phyloP scores from a whole-genome alignment of 2,113 vertebrate species.

The Dromiciops gliroides region DNA sequence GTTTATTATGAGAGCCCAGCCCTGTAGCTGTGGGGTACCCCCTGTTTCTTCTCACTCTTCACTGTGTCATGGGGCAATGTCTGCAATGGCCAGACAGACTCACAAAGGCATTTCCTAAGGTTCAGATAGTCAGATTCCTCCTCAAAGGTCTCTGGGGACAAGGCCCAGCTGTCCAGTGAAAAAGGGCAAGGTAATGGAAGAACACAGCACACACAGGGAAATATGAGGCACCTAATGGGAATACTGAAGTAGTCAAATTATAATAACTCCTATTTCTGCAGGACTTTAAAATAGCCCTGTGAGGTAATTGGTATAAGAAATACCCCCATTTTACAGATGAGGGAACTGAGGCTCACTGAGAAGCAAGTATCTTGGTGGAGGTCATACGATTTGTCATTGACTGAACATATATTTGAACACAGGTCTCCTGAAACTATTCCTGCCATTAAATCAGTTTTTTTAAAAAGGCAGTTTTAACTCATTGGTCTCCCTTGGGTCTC shows the following conservation, averaged over 20 bases:
- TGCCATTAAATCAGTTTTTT: neutral
- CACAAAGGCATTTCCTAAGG: neutral
- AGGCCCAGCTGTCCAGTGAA: constrained; percentile 27
- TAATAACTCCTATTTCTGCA: neutral
- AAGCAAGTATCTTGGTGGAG: neutral
- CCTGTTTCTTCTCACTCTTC: neutral
- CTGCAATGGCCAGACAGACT: neutral
- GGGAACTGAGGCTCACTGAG: neutral
- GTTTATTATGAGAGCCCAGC: neutral
- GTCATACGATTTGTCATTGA: neutral
- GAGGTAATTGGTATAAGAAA: neutral
- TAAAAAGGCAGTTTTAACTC: neutral
- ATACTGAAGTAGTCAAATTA: neutral
- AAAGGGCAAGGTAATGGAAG: neutral
- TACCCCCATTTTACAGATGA: neutral
- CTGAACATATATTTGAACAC: neutral
- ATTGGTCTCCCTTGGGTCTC: neutral
- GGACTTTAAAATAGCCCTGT: neutral
- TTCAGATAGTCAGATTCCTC: constrained; percentile 1
- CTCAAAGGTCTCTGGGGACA: neutral
- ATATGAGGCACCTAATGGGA: neutral
- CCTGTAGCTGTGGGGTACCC: fast-evolving
- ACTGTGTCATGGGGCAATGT: neutral
- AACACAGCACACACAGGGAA: neutral
- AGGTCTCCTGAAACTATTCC: neutral